Percentiles rank a stretch among this genome's conserved stretches.
Evolutionary conservation across 2,113 vertebrate genomes (phyloP).

Genomic region (Mobula birostris): DNA sequence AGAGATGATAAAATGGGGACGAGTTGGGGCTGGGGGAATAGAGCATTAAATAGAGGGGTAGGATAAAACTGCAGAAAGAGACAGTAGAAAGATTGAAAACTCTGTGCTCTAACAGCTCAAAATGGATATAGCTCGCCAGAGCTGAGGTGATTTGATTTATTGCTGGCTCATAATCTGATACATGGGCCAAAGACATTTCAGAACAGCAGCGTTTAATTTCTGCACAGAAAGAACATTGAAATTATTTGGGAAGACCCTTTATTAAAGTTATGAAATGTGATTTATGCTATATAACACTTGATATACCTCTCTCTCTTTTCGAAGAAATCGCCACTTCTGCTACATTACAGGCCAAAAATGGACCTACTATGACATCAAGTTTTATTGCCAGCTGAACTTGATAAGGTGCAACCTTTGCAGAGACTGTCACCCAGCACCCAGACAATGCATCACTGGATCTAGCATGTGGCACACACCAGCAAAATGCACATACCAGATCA

Average conservation of each 20-base stretch:
- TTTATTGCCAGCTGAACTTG: constrained; percentile 61
- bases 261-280: not conserved
- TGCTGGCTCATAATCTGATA: not conserved
- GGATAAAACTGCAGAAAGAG: not conserved
- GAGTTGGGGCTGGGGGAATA: too few relatives aligned
- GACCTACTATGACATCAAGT: constrained; percentile 85
- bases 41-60: not conserved
- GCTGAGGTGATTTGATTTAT: not conserved
- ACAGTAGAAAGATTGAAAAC: not conserved
- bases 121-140: not conserved
- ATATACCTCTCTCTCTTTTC: constrained; percentile 47
- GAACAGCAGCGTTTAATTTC: not conserved
- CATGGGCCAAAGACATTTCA: not conserved
- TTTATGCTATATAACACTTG: not conserved
- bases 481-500: constrained; percentile 47
- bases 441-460: constrained; percentile 64
- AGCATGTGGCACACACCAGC: constrained; percentile 58
- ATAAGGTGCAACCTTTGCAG: constrained; percentile 68
- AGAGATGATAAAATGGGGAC: too few relatives aligned
- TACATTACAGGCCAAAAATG: constrained; percentile 99
- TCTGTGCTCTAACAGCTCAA: not conserved
- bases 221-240: not conserved
- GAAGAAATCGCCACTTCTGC: constrained; percentile 95
- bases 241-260: not conserved
- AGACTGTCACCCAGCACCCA: constrained; percentile 71